Base-by-base conservation (phyloP, 2,888 invertebrate species). In the Crossocerus cetratus region DNA sequence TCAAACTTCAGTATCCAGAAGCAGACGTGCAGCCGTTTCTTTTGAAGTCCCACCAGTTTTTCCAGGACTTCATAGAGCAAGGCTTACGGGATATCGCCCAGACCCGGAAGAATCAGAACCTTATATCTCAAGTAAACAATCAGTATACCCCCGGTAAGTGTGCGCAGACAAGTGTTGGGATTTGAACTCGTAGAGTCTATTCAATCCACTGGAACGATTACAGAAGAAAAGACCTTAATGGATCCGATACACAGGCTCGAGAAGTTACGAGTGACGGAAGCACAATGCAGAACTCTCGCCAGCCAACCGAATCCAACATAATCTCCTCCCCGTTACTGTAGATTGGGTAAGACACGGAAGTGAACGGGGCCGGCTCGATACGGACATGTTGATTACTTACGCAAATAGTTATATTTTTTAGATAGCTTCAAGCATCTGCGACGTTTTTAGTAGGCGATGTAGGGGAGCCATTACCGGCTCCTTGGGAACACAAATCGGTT, bases 11-110 rank as follows among this genome's bases (percentile, higher is more conserved):
- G 82, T 94, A 96, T 89, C 96, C 97, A 0, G 96, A 96, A 83
- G 95, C 96, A 22, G 96, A 97, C 86, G 87, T 90, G 1, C 95
- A 96, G 90, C 96, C 96, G 32, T 96, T 95, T 90, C 93, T 97
- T 89, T 94, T 94, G 80, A 95, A 95, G 85, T 95, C 96, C 0
- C 96, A 96, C 61, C 94, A 94, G 88, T 95, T 95, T 91, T 97
- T 97, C 92, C 96, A 96, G 87, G 95, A 95, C 86, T 97, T 96
- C 88, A 96, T 97, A 79, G 95, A 95, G 89, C 92, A 95, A 61
- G 96, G 96, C 0, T 91, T 97, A 73, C 92, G 93, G 78, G 92
- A 92, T 64, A 94, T 95, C 43, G 93, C 93, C 78, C 86, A 86
- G 70, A 85, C 87, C 49, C 86, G 90, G 70, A 90, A 87, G 72